Evolutionary conservation across 2,113 vertebrate species (phyloP), one percentile per base, ranked within the genome.

Genomic region (Panurus biarmicus): DNA sequence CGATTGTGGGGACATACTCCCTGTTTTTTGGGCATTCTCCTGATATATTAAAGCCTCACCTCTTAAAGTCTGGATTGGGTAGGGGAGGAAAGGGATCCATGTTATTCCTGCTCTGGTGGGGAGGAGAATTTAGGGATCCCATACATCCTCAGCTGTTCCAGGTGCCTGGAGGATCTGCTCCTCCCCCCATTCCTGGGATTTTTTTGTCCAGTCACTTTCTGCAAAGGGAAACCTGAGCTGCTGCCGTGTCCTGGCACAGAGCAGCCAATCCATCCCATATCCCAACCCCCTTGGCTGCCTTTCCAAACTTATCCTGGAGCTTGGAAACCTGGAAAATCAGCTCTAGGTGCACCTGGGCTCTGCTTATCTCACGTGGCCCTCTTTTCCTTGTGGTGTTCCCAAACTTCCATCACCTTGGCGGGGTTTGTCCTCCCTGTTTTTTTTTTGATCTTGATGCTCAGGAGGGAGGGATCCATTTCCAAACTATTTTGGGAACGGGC

Each of bases 21-120:
- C 2, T 45, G 4, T 14, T 23, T 75, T 66, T 12, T 11, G 5
- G 28, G 14, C 58, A 9, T 70, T 13, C 9, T 31, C 6, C 6
- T 54, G 31, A 12, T n/a, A 2, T 1, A 2, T 38, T 44, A 13
- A 25, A 89, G 13, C 35, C 9, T 54, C 9, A 5, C 8, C 1
- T 51, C 14, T 85, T 48, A 5, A 38, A 29, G 10, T 56, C 8
- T 47, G 3, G 2, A 15, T 45, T 67, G 17, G 13, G 10, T 9
- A 1, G 4, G 9, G 17, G 25, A 13, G 13, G 8, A 7, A 44
- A 6, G 3, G 4, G 21, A 10, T 67, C 44, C 14, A 0, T 45
- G 58, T 81, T 23, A 53, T 61, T 66, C 48, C 35, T 75, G 5
- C 16, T 23, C 1, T 33, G 8, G 7, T 8, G 21, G 17, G 38